Base-by-base conservation (phyloP, 2,888 invertebrate genomes). In the Sesia apiformis region DNA sequence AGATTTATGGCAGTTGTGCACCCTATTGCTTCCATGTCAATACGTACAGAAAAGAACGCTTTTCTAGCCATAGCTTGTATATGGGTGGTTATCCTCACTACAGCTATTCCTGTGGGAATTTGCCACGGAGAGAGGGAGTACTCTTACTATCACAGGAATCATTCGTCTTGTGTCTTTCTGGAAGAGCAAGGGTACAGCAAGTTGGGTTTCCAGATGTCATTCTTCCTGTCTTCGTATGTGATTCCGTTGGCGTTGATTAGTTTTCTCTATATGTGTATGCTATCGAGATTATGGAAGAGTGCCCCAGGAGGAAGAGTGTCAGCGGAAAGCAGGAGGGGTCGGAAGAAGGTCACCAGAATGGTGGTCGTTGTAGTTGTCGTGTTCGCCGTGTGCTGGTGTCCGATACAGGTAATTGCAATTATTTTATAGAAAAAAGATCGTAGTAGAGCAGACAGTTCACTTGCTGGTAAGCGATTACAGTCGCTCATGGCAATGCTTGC, bases 361-460 rank as follows among this genome's bases (percentile, higher is more conserved):
- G 97, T 98, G 38, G 93, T 97, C 58, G 94, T 97, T 54, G 96
- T 97, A 54, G 96, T 97, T 1, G 93, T 96, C 53, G 96, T 96
- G 52, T 98, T 98, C 81, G 97, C 97, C 38, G 91, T 97, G 49
- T 97, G 97, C 85, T 98, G 98, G 98, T 93, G 95, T 69, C 98
- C 98, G 39, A 96, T 98, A 73, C 97, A 97, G 91, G 94, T 97
- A 68, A 91, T 6, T 42, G 1, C 7, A 42, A 23, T 1, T 23
- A 23, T 23, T 23, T 23, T 23, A 23, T 23, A 1, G 23, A 23
- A 23, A 23, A 23, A 23, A 23, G 23, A 2, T 23, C 23, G 23
- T 23, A 23, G 23, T 23, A 23, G 23, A 23, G 23, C 23, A 23
- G 23, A 23, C 23, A 23, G 23, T 23, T 23, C 23, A 23, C 23